Evolutionary conservation across 1,140 invertebrate species (phyloP), one percentile per base, ranked within the genome.

Genomic region (Drosophila funebris): DNA sequence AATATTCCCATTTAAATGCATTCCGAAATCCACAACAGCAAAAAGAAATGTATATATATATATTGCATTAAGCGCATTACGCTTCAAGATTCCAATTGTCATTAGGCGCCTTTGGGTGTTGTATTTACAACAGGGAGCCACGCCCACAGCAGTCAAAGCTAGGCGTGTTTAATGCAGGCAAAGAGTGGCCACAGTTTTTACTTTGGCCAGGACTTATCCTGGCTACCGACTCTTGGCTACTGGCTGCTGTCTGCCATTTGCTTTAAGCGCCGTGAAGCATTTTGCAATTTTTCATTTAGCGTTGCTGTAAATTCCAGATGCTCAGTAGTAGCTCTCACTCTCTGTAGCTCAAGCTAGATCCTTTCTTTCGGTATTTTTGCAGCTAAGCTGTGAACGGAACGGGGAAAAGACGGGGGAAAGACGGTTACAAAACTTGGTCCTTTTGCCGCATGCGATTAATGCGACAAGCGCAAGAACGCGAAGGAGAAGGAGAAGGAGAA

Each of bases 291-390:
- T 84, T 84, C 81, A 84, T 84, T 84, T 84, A 52, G 82, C 50
- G 48, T 64, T 73, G 83, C 72, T 82, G 74, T 69, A 81, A 87
- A 85, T 85, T 85, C 82, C 82, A 87, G 78, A 75, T 84, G 81
- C 75, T 63, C 62, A 31, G 50, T 22, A 31, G 50, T 22, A 46
- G 57, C 44, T 58, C 37, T 48, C 20, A 6, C n/a, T 24, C 24
- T 36, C 14, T 31, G 20, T 41, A n/a, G 6, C 22, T 37, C 39
- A 31, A 33, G 50, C 37, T 31, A 60, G 24, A 52, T 56, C 44
- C 60, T 57, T 61, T 70, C 53, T 29, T 39, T 53, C 14, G 29
- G 37, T 66, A 53, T 52, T 57, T 69, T 14, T 41, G 50, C 64
- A 73, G 58, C 67, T 24, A 50, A 80, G 74, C 73, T 64, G 71